Percentiles rank a stretch among this genome's conserved stretches.
Conservation (phyloP, 2,113 vertebrate genomes). For the Acrocephalus arundinaceus region DNA sequence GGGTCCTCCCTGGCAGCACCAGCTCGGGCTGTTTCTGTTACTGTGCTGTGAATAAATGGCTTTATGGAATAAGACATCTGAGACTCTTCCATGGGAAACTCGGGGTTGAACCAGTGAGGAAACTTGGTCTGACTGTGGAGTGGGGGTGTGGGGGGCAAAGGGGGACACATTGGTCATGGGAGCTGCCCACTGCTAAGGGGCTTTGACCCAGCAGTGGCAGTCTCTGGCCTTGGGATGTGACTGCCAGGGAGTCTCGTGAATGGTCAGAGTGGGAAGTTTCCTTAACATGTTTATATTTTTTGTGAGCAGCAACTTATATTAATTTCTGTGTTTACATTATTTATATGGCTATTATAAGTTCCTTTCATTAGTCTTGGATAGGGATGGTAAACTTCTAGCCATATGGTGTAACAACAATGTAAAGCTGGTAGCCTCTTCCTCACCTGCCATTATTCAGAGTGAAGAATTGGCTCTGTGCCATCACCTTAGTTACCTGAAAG, state of each 20-base stretch:
- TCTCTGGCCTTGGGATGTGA: not conserved
- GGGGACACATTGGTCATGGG: fast-evolving
- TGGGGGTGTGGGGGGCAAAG: not conserved
- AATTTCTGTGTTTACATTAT: not conserved
- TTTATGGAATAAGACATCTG: not conserved
- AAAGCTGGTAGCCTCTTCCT: not conserved
- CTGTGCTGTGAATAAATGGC: not conserved
- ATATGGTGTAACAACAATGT: fast-evolving
- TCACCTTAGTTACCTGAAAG: not conserved
- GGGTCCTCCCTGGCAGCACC: not conserved
- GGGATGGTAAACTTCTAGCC: not conserved
- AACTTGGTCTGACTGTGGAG: not conserved
- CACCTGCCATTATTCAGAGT: fast-evolving
- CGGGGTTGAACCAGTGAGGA: fast-evolving
- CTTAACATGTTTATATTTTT: not conserved
- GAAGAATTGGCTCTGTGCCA: not conserved
- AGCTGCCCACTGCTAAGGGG: fast-evolving
- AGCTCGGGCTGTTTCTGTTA: fast-evolving
- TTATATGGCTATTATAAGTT: not conserved
- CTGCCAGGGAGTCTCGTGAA: not conserved
- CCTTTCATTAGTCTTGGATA: not conserved
- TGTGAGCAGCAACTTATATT: not conserved
- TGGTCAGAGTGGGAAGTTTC: not conserved
- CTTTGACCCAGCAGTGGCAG: not conserved
- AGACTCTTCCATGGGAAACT: not conserved